A percentile compares a stretch with the other conserved stretches of the same genome.
Evolutionary conservation across 2,113 vertebrate species (phyloP).

Genomic region (Austrofundulus limnaeus): DNA sequence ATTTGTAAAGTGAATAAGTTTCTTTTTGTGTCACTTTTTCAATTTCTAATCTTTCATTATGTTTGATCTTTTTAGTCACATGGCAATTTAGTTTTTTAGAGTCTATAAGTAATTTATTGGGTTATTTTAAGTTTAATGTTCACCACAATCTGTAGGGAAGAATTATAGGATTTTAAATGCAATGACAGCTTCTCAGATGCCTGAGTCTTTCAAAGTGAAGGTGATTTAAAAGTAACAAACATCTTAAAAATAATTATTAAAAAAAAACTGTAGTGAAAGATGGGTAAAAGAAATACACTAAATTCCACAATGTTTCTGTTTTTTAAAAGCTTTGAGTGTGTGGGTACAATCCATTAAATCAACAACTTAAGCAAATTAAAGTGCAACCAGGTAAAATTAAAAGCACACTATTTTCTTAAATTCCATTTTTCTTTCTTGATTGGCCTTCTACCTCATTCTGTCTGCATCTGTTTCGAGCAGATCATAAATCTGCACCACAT

Average conservation of each 20-base stretch:
- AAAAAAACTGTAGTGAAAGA: conserved; percentile 22
- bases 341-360: conserved; percentile 40
- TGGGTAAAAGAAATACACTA: conserved; percentile 17
- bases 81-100: not conserved
- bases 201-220: not conserved
- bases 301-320: conserved; percentile 18
- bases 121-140: not conserved
- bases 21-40: not conserved
- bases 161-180: not conserved
- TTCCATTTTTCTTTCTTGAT: conserved; percentile 16
- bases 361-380: conserved; percentile 24
- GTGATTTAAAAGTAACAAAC: conserved; percentile 16
- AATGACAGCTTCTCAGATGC: not conserved
- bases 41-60: no score
- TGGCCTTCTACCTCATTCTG: conserved; percentile 13
- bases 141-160: not conserved
- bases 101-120: not conserved
- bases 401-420: conserved; percentile 21
- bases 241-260: not conserved
- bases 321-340: conserved; percentile 31
- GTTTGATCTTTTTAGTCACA: no score
- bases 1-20: no score
- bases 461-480: conserved; percentile 36
- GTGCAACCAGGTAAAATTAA: conserved; percentile 41
- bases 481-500: conserved; percentile 50